phyloP scores from a whole-genome alignment of 1,140 invertebrate genomes.

The Coenobita brevimanus region DNA sequence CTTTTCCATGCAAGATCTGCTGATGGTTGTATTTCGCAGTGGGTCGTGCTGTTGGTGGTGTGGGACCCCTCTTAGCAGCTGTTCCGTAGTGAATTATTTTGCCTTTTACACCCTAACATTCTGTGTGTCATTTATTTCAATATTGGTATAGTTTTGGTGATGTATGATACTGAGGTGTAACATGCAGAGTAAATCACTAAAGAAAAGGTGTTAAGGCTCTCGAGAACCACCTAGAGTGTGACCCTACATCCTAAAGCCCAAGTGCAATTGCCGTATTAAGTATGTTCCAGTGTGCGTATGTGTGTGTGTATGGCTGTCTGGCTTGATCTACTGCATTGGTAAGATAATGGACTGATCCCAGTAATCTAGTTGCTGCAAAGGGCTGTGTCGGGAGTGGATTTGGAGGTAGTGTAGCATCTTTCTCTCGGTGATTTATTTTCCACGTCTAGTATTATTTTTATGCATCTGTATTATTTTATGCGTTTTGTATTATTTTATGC shows the following conservation, averaged over 20 bases:
- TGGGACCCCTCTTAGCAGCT: too few relatives aligned
- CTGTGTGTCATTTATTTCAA: too few relatives aligned
- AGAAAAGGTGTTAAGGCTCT: too few relatives aligned
- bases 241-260: constrained; percentile 61
- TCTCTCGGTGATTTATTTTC: background rate
- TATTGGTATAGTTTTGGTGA: too few relatives aligned
- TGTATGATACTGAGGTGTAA: too few relatives aligned
- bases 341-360: constrained; percentile 39
- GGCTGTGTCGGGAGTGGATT: background rate
- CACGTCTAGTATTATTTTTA: background rate
- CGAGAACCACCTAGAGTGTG: too few relatives aligned
- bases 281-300: constrained; percentile 29
- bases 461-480: constrained; percentile 3
- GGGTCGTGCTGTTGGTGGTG: too few relatives aligned
- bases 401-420: background rate
- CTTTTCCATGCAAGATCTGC: constrained; percentile 49
- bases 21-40: constrained; percentile 59
- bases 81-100: too few relatives aligned
- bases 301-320: constrained; percentile 23
- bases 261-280: constrained; percentile 63
- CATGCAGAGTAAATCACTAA: too few relatives aligned
- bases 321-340: constrained; percentile 50
- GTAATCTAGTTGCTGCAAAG: too few relatives aligned
- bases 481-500: background rate
- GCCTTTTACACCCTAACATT: too few relatives aligned